phyloP scores from a whole-genome alignment of 2,113 vertebrate genomes.

The Sceloporus tristichus region DNA sequence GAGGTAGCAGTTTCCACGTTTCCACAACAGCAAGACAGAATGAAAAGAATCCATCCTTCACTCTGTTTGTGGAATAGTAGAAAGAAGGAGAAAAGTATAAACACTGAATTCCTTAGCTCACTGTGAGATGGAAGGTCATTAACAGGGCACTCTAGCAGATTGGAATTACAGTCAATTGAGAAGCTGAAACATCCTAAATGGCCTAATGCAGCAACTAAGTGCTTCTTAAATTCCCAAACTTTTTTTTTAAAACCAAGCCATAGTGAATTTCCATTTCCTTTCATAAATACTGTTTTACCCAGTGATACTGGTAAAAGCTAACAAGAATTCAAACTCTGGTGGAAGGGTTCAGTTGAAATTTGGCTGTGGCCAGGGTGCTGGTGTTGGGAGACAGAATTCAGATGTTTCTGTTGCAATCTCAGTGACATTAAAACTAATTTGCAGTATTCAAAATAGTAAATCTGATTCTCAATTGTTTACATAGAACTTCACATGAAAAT shows the following conservation, averaged over 20 bases:
- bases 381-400: constrained; percentile 54
- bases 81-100: constrained; percentile 74
- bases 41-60: constrained; percentile 77
- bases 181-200: constrained; percentile 85
- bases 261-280: constrained; percentile 80
- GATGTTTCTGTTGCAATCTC: constrained; percentile 65
- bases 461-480: constrained; percentile 62
- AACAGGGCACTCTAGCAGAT: constrained; percentile 87
- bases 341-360: not conserved
- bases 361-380: not conserved
- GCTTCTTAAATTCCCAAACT: constrained; percentile 90
- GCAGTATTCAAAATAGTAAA: constrained; percentile 71
- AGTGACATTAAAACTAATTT: constrained; percentile 72
- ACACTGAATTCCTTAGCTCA: constrained; percentile 84
- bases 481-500: constrained; percentile 55
- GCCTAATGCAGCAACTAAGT: constrained; percentile 87
- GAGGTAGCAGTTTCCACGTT: constrained; percentile 74
- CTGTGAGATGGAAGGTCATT: constrained; percentile 88
- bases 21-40: constrained; percentile 70
- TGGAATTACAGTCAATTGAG: constrained; percentile 90
- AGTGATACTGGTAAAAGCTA: constrained; percentile 66
- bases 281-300: constrained; percentile 72
- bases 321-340: constrained; percentile 68
- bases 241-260: constrained; percentile 80
- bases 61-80: constrained; percentile 75